Evolutionary conservation across 2,888 invertebrate species (phyloP).

Genomic region (Synanthedon formicaeformis): DNA sequence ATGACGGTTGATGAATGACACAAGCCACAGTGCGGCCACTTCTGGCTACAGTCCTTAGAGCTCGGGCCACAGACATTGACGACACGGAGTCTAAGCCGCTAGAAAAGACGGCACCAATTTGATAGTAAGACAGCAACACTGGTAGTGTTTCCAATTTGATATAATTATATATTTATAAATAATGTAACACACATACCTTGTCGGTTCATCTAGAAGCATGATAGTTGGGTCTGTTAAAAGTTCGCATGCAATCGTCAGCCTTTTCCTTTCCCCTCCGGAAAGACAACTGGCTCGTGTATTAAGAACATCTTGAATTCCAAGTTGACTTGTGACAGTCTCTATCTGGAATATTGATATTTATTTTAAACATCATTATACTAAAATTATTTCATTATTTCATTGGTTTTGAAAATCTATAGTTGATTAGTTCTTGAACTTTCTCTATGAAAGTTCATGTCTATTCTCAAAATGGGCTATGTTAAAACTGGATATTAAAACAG

Average conservation of each 20-base stretch:
- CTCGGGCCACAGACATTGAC: conserved; percentile 74
- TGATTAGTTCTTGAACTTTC: too few species aligned
- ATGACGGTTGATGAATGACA: conserved; percentile 85
- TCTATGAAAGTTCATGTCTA: too few species aligned
- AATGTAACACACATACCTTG: conserved; percentile 72
- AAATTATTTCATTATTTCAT: too few species aligned
- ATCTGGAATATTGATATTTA: conserved; percentile 65
- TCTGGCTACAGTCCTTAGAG: conserved; percentile 73
- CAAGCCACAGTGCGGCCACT: conserved; percentile 79
- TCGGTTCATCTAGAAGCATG: conserved; percentile 94
- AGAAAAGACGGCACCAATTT: too few species aligned
- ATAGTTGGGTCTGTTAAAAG: conserved; percentile 91
- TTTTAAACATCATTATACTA: too few species aligned
- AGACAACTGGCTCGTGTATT: conserved; percentile 78
- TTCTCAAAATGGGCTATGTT: too few species aligned
- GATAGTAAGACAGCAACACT: too few species aligned
- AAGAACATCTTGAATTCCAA: conserved; percentile 79
- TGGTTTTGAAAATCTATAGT: too few species aligned
- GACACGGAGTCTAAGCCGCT: conserved; percentile 75
- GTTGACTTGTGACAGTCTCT: conserved; percentile 79
- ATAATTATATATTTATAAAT: not conserved
- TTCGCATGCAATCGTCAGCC: conserved; percentile 90
- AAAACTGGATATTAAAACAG: too few species aligned
- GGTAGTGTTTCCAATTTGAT: too few species aligned
- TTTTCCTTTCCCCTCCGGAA: conserved; percentile 91